These are phyloP conservation scores for Drosophila picticornis DNA, from an alignment of 2,888 invertebrate species.

Conservation along the genomic window DNA sequence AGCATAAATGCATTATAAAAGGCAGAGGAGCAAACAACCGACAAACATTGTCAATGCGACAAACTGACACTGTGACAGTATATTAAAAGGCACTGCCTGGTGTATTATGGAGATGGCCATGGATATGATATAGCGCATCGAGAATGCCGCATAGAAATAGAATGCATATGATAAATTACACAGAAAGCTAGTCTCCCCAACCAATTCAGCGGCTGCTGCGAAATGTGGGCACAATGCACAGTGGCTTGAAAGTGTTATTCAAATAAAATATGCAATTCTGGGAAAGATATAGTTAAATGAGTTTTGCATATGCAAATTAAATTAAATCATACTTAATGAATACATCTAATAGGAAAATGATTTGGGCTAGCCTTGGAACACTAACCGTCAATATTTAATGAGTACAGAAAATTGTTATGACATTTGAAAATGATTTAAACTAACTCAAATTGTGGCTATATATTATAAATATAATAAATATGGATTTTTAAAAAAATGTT, in stretches of 20 bases:
- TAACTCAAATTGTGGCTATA: background rate
- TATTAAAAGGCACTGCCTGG: conserved; percentile 52
- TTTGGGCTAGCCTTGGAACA: background rate
- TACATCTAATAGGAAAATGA: background rate
- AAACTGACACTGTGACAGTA: conserved; percentile 63
- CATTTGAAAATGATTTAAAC: background rate
- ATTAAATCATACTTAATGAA: background rate
- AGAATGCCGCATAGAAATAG: conserved; percentile 52
- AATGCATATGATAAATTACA: conserved; percentile 68
- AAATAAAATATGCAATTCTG: background rate
- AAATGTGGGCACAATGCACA: conserved; percentile 51
- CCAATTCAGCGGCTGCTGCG: conserved; percentile 18
- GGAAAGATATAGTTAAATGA: background rate
- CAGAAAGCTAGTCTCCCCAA: conserved; percentile 24
- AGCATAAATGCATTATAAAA: conserved; percentile 78
- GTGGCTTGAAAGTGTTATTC: conserved; percentile 16
- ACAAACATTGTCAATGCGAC: conserved; percentile 21
- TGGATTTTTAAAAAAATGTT: background rate
- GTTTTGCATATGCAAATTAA: background rate
- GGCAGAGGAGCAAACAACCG: conserved; percentile 58
- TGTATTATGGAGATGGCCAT: background rate
- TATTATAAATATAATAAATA: background rate
- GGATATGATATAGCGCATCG: conserved; percentile 27
- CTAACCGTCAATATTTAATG: background rate
- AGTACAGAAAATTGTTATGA: background rate